Conservation (phyloP, 2,113 vertebrate genomes). For the Marmota monax region DNA sequence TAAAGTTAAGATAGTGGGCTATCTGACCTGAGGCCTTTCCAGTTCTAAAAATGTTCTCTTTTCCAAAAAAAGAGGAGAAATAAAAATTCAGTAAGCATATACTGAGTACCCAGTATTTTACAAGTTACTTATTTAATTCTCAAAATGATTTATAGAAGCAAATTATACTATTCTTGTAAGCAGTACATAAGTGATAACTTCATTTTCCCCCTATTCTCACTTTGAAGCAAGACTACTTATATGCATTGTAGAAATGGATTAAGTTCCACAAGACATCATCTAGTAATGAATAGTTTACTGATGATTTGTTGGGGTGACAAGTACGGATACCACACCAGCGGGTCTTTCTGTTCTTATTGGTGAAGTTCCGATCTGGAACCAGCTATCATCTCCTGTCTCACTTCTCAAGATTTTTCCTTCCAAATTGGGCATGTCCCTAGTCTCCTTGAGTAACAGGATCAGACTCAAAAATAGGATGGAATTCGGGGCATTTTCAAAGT, state of each 20-base stretch:
- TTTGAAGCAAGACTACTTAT: background rate
- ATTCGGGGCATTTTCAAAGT: constrained; percentile 21
- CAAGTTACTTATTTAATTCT: constrained; percentile 24
- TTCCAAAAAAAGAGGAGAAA: constrained; percentile 50
- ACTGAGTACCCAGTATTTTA: background rate
- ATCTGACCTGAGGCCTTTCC: background rate
- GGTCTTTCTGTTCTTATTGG: background rate
- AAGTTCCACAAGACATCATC: background rate
- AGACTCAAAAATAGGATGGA: constrained; percentile 5
- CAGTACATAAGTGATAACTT: background rate
- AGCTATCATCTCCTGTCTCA: background rate
- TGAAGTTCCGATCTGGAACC: background rate
- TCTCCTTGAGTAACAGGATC: background rate
- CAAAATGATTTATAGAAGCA: constrained; percentile 54
- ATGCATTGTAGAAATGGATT: background rate
- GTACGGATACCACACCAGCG: background rate
- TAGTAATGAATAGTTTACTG: background rate
- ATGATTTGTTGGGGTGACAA: background rate
- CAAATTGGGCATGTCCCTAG: background rate
- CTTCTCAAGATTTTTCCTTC: constrained; percentile 36
- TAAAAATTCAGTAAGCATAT: background rate
- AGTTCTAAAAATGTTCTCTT: constrained; percentile 63
- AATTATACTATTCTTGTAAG: background rate
- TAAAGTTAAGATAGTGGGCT: constrained; percentile 50
- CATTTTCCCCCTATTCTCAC: background rate